Percentiles rank a stretch among this genome's conserved stretches.
phyloP scores from a whole-genome alignment of 35 echinoderm and acorn worm species.

The Apostichopus californicus region DNA sequence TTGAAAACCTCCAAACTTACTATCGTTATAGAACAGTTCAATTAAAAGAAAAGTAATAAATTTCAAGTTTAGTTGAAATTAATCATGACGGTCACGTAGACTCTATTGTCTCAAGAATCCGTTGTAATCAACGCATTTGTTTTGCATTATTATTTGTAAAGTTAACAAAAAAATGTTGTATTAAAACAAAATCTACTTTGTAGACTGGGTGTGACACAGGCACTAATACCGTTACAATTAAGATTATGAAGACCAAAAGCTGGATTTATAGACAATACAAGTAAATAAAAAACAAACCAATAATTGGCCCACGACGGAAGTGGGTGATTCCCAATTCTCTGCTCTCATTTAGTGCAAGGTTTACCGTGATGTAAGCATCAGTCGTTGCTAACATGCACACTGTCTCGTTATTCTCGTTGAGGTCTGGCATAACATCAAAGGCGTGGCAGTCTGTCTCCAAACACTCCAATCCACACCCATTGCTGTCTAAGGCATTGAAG shows the following conservation, averaged over 20 bases:
- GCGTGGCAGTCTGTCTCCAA: constrained; percentile 16
- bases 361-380: neutral
- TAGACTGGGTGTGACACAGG: neutral
- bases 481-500: neutral
- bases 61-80: too few relatives aligned
- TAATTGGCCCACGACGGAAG: constrained; percentile 15
- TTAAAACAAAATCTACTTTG: neutral
- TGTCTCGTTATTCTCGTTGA: constrained; percentile 27
- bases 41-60: too few relatives aligned
- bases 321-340: neutral
- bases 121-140: too few relatives aligned
- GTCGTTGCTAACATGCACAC: neutral
- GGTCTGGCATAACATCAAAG: constrained; percentile 25
- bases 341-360: neutral
- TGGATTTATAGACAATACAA: neutral
- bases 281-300: neutral
- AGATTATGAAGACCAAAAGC: neutral
- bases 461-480: constrained; percentile 20
- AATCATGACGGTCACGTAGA: too few relatives aligned
- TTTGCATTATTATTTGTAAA: too few relatives aligned
- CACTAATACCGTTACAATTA: neutral
- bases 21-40: too few relatives aligned
- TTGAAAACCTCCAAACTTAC: too few relatives aligned
- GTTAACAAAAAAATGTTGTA: neutral
- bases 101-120: too few relatives aligned